Evolutionary conservation across 2,888 invertebrate genomes (phyloP).

Genomic region (Euplagia quadripunctaria): DNA sequence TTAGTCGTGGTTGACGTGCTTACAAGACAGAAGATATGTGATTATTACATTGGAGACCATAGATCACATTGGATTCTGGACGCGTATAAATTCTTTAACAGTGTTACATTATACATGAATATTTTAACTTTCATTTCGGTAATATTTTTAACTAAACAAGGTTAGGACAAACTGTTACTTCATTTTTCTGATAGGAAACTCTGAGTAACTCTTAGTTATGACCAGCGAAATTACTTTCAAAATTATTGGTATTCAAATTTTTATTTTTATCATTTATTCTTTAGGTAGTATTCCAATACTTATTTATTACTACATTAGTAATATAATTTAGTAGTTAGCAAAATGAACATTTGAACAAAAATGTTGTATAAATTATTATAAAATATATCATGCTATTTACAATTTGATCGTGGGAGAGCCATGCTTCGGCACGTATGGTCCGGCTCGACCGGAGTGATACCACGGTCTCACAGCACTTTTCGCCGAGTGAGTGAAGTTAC

Average conservation of each 20-base stretch:
- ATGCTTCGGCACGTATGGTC: too few species aligned
- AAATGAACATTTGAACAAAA: too few species aligned
- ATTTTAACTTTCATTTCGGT: conserved; percentile 1
- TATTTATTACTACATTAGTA: too few species aligned
- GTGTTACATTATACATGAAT: conserved; percentile 8
- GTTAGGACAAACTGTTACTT: neutral
- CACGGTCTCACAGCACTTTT: too few species aligned
- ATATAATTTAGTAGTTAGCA: too few species aligned
- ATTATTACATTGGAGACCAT: conserved; percentile 13
- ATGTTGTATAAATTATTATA: too few species aligned
- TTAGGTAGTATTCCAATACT: too few species aligned
- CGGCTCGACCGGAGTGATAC: too few species aligned
- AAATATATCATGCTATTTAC: too few species aligned
- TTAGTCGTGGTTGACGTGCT: conserved; percentile 2
- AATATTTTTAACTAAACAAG: neutral
- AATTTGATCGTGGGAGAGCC: too few species aligned
- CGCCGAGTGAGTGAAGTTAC: too few species aligned
- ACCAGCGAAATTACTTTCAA: neutral
- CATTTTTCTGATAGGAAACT: neutral
- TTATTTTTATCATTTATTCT: neutral
- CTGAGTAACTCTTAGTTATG: neutral
- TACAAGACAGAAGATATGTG: conserved; percentile 13
- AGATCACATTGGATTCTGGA: conserved; percentile 7
- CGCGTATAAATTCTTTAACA: conserved; percentile 1
- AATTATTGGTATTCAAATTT: neutral